Evolutionary conservation across 1,140 invertebrate genomes (phyloP), one percentile per base, ranked within the genome.

Genomic region (Drosophila repletoides): DNA sequence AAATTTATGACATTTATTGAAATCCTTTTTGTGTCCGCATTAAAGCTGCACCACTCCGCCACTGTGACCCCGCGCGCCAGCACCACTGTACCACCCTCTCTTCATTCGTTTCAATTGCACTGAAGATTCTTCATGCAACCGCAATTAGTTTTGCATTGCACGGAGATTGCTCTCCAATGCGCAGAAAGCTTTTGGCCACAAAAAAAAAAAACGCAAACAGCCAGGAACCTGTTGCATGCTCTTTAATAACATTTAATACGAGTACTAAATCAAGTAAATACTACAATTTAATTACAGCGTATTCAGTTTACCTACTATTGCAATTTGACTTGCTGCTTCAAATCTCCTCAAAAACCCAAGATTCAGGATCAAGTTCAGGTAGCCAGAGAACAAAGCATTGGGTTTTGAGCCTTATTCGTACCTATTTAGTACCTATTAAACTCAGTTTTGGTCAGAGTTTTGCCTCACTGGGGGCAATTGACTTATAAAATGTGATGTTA

Each of bases 1-100:
- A 68, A 63, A 53, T 68, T 68, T 63, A 68, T 63, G 65, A 53
- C 65, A 48, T 55, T 68, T 68, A 68, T 68, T 63, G 41, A 55
- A 63, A 63, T 68, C 58, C 46, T 40, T 61, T 66, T 34, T 56
- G 34, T 59, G 28, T 66, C n/a, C 14, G 29, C 43, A 28, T 48
- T 49, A 19, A 51, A 24, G 12, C 38, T 59, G 15, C 21, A 28
- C 10, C 31, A 55, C 36, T 17, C 15, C 5, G 22, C 4, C 9
- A 6, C 49, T n/a, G 1, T n/a, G 0, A 9, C 38, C 17, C 3
- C 17, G 3, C 45, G 12, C 45, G 15, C 43, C 5, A 1, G 3
- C n/a, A n/a, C n/a, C n/a, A n/a, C 24, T 7, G 22, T 26, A 14
- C 19, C 1, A 0, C 43, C 0, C 14, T 7, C 9, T 17, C 4